Conservation (phyloP, 2,888 invertebrate species). For the Hydropsyche betteni region DNA sequence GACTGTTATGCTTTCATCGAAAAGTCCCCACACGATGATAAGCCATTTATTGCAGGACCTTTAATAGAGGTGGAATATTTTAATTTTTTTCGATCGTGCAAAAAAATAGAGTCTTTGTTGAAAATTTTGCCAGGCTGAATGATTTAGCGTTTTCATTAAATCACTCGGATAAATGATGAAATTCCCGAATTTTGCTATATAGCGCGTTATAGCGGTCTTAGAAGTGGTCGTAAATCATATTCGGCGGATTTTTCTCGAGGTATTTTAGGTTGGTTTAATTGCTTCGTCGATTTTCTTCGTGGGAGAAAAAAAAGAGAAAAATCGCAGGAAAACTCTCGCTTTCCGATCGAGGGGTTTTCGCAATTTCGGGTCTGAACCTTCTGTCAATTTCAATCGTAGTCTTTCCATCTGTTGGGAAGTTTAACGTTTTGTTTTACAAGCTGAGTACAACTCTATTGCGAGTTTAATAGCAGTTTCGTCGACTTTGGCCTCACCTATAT, state of each 20-base stretch:
- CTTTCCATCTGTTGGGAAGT: neutral
- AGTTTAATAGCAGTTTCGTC: conserved; percentile 12
- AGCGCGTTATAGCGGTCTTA: neutral
- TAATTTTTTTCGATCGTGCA: conserved; percentile 5
- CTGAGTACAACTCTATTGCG: neutral
- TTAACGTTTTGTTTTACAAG: conserved; percentile 23
- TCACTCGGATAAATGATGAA: conserved; percentile 16
- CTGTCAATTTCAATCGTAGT: conserved; percentile 12
- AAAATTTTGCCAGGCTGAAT: neutral
- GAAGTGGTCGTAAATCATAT: neutral
- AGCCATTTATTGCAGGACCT: neutral
- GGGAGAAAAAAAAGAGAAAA: too few relatives aligned
- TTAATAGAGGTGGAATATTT: conserved; percentile 11
- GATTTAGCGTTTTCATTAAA: conserved; percentile 30
- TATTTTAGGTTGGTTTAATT: neutral
- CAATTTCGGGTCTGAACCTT: neutral
- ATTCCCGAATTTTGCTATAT: neutral
- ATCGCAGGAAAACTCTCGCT: neutral
- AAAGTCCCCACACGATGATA: too few relatives aligned
- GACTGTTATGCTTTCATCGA: too few relatives aligned
- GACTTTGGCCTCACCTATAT: too few relatives aligned
- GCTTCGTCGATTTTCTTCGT: neutral
- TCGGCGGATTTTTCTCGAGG: neutral
- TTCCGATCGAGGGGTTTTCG: neutral
- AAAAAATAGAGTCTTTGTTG: neutral